A percentile compares a stretch with the other conserved stretches of the same genome.
phyloP scores from a whole-genome alignment of 2,113 vertebrate species.

The Misgurnus anguillicaudatus region DNA sequence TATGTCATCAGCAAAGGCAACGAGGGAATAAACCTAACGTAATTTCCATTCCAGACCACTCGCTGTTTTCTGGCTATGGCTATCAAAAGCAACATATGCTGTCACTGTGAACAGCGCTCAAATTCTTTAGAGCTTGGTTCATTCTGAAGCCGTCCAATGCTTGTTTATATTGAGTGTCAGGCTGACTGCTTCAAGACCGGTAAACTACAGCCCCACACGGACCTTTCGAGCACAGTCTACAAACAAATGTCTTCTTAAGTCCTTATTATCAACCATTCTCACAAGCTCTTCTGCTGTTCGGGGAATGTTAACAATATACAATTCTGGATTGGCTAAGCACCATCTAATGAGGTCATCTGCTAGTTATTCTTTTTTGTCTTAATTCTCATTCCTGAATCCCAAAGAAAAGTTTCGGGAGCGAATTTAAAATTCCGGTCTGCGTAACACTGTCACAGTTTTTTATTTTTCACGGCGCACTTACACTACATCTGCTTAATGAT shows the following conservation, averaged over 20 bases:
- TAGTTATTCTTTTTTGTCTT: slow-evolving; percentile 60
- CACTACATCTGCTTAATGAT: slow-evolving; percentile 59
- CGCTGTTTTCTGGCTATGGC: slow-evolving; percentile 72
- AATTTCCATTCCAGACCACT: slow-evolving; percentile 63
- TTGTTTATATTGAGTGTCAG: slow-evolving; percentile 69
- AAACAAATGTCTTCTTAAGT: slow-evolving; percentile 65
- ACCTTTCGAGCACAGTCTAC: slow-evolving; percentile 31
- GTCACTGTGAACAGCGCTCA: slow-evolving; percentile 68
- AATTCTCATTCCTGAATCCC: slow-evolving; percentile 59
- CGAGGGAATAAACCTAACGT: slow-evolving; percentile 59
- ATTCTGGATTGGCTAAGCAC: slow-evolving; percentile 57
- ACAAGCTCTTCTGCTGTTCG: slow-evolving; percentile 59
- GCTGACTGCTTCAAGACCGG: slow-evolving; percentile 37
- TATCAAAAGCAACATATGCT: slow-evolving; percentile 76
- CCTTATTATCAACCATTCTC: slow-evolving; percentile 62
- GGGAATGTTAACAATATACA: slow-evolving; percentile 71
- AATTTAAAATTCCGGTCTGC: slow-evolving; percentile 57
- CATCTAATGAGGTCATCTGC: slow-evolving; percentile 70
- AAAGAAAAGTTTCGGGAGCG: slow-evolving; percentile 69
- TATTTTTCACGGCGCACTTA: slow-evolving; percentile 49
- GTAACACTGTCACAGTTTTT: slow-evolving; percentile 47
- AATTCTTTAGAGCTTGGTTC: slow-evolving; percentile 59
- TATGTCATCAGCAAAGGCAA: slow-evolving; percentile 61
- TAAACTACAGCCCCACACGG: slow-evolving; percentile 42
- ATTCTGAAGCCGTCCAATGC: slow-evolving; percentile 32